phyloP scores from a whole-genome alignment of 2,797 vertebrate species.

The Falco rusticolus region DNA sequence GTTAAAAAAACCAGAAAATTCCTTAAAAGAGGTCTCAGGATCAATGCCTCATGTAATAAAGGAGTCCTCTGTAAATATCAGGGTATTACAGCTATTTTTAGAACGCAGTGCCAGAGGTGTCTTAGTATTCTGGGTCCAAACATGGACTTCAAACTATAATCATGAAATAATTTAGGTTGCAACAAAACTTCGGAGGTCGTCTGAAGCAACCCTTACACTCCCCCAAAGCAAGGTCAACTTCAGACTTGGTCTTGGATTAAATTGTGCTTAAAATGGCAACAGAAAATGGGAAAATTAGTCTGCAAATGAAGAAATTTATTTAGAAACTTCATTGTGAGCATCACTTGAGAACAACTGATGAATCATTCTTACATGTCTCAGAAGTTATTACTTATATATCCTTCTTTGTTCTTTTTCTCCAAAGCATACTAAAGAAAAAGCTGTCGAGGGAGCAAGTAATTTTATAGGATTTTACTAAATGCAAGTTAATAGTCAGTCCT shows the following conservation, averaged over 20 bases:
- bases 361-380: background rate
- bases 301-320: background rate
- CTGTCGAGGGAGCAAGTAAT: fast-evolving
- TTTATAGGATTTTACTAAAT: background rate
- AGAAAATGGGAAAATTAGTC: background rate
- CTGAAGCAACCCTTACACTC: background rate
- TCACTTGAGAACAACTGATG: background rate
- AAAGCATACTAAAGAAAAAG: background rate
- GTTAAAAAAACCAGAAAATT: background rate
- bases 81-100: background rate
- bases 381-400: background rate
- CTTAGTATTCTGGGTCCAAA: background rate
- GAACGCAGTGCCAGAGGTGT: background rate
- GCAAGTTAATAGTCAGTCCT: background rate
- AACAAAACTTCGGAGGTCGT: background rate
- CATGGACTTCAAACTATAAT: background rate
- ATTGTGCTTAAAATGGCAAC: background rate
- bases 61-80: background rate
- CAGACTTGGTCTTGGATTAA: background rate
- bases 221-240: background rate
- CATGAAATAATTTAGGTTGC: background rate
- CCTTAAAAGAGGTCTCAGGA: background rate
- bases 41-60: background rate
- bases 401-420: background rate
- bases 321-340: background rate